Percentiles rank a stretch among this genome's conserved stretches.
These are phyloP conservation scores for Lampris incognitus DNA, from an alignment of 2,113 vertebrate genomes.

Conservation along the genomic window DNA sequence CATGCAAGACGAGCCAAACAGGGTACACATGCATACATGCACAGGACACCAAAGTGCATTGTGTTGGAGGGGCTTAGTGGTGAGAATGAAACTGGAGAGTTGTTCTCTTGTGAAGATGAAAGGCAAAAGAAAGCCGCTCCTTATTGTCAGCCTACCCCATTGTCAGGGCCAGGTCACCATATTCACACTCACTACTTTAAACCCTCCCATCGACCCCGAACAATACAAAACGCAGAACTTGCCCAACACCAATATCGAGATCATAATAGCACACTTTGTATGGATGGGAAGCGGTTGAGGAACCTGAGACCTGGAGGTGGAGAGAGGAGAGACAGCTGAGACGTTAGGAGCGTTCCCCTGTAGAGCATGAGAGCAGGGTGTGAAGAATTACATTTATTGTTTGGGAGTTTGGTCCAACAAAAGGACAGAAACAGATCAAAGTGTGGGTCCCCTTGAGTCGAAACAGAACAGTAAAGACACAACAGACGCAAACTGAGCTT, in stretches of 20 bases:
- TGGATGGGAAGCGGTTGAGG: constrained; percentile 54
- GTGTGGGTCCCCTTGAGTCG: constrained; percentile 43
- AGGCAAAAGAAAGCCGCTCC: constrained; percentile 68
- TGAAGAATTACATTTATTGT: constrained; percentile 73
- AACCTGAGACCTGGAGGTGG: constrained; percentile 62
- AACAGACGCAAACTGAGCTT: constrained; percentile 31
- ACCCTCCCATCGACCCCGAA: constrained; percentile 69
- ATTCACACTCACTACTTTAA: constrained; percentile 63
- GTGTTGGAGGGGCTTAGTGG: constrained; percentile 62
- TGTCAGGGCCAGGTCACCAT: constrained; percentile 69
- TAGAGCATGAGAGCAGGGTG: constrained; percentile 67
- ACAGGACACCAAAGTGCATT: constrained; percentile 62
- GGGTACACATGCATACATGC: constrained; percentile 12
- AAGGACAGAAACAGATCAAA: constrained; percentile 67
- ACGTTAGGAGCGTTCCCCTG: constrained; percentile 33
- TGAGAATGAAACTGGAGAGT: constrained; percentile 76
- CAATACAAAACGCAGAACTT: constrained; percentile 68
- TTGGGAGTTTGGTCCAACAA: constrained; percentile 52
- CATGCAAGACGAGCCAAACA: constrained; percentile 25
- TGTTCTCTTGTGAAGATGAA: constrained; percentile 71
- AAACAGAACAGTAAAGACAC: constrained; percentile 36
- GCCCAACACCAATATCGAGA: constrained; percentile 72
- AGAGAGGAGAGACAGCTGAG: constrained; percentile 68
- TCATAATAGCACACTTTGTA: constrained; percentile 73
- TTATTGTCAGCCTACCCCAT: constrained; percentile 69